Base-by-base conservation (phyloP, 2,797 vertebrate species). In the Gila robusta region DNA sequence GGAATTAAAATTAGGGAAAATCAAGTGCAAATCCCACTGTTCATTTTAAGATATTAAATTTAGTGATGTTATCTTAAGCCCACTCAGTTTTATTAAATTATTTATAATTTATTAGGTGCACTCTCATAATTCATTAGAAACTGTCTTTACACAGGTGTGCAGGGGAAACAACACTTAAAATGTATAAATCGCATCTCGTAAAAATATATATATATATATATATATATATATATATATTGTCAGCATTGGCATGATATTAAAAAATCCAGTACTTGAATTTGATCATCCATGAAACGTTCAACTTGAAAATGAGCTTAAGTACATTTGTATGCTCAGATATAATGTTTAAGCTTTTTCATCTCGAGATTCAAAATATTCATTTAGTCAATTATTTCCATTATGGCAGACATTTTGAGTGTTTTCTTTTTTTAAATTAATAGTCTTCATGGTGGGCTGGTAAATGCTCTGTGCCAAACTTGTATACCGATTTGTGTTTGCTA, bases 391-490 rank as follows among this genome's bases (percentile, higher is more conserved):
- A 12, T 59, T 9, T 47, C 11, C 26, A 23, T 66, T 66, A 6
- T 0, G 80, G 1, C 1, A 0, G 32, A 56, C 49, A 44, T 47
- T 54, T 32, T 39, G 19, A 26, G 5, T 28, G 17, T 19, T n/a
- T 85, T 37, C 0, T 71, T 4, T 1, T 81, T 4, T 37, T 69
- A 5, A 2, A 17, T 37, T 3, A 26, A 21, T 70, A n/a, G 16
- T 47, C 35, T 56, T 41, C 23, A 8, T 19, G 2, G 26, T 39
- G 52, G 32, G n/a, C 64, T 52, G 37, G 37, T 77, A 74, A 71
- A 44, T 73, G 83, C 66, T 70, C 44, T 67, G 84, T 88, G 87
- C 87, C 87, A 88, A 83, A 86, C n/a, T 7, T 83, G 52, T 54
- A 28, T 28, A 78, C 21, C 47, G 5, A 41, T 44, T 83, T 28